A percentile compares a stretch with the other conserved stretches of the same genome.
phyloP scores from a whole-genome alignment of 2,797 vertebrate species.

The Pachyuromys duprasi region DNA sequence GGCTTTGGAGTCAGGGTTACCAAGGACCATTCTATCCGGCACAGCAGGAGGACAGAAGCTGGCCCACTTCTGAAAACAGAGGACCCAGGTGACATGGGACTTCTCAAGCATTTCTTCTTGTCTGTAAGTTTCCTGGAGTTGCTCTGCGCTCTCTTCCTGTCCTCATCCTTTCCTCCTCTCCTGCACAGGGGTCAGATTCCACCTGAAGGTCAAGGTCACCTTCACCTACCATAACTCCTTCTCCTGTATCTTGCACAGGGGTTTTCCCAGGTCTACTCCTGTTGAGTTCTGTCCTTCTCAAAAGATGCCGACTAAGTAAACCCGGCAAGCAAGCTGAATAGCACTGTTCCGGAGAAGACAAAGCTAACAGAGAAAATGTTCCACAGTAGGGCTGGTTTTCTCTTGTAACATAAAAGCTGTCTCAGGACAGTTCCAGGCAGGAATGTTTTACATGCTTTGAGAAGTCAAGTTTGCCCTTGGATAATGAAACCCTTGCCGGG shows the following conservation, averaged over 20 bases:
- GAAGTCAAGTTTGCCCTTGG: background rate
- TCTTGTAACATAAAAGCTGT: constrained; percentile 31
- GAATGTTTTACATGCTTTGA: background rate
- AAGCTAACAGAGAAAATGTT: constrained; percentile 10
- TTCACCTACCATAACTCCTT: background rate
- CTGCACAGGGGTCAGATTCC: background rate
- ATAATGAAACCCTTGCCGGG: background rate
- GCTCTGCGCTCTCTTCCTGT: background rate
- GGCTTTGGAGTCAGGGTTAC: background rate
- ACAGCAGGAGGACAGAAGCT: background rate
- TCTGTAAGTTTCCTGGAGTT: background rate
- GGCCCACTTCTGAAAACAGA: background rate
- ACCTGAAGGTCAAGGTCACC: background rate
- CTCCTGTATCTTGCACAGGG: background rate
- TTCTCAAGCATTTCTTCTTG: background rate
- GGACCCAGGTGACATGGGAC: background rate
- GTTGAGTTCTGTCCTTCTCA: background rate
- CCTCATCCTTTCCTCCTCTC: too few species aligned
- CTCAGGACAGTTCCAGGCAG: background rate
- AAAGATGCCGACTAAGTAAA: background rate
- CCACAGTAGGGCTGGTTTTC: background rate
- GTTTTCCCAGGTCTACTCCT: background rate
- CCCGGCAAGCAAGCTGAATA: background rate
- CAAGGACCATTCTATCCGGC: background rate
- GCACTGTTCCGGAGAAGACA: background rate